Base-by-base conservation (phyloP, 2,113 vertebrate species). In the Diphyllodes magnificus region DNA sequence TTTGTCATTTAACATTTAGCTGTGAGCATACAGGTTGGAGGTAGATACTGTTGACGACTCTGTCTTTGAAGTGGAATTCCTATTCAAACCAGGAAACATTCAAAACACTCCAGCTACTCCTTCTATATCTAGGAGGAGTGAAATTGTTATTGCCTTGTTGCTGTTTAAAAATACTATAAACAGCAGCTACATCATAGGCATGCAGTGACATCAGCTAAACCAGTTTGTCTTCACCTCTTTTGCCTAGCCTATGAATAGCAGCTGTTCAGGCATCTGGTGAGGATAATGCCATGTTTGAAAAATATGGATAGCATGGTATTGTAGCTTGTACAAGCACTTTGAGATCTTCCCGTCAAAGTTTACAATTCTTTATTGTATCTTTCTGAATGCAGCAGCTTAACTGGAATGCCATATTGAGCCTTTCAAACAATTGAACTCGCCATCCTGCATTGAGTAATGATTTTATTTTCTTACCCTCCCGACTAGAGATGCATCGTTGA, bases 401-500 rank as follows among this genome's bases (percentile, higher is more conserved):
- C 35, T 63, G 64, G 16, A 54, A 25, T 56, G 47, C 33, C 73
- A 0, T 33, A 28, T 57, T 73, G 44, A 73, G 44, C 49, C 35
- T 77, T 78, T 89, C 42, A 39, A 39, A 35, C 11, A 57, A 20
- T 13, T 22, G 40, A 57, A 47, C 44, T 59, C 2, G 0, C 51
- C 7, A 4, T 56, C 33, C 50, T 57, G 27, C 35, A 23, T 1
- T 35, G n/a, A 79, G 66, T 78, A 88, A 47, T 50, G 25, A 53
- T 69, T 39, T 42, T 50, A 5, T 47, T 73, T 73, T 89, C 77
- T 65, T 49, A 15, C 16, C 6, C 11, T 57, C 42, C 45, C 23
- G 80, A 76, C 65, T 73, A 99, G 99, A 97, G 99, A 99, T 56
- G 99, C 99, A 6, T 99, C 99, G 1, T 86, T 99, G 96, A 99